These are phyloP conservation scores for Mythimna pallens DNA, from an alignment of 2,888 invertebrate genomes.

Conservation along the genomic window DNA sequence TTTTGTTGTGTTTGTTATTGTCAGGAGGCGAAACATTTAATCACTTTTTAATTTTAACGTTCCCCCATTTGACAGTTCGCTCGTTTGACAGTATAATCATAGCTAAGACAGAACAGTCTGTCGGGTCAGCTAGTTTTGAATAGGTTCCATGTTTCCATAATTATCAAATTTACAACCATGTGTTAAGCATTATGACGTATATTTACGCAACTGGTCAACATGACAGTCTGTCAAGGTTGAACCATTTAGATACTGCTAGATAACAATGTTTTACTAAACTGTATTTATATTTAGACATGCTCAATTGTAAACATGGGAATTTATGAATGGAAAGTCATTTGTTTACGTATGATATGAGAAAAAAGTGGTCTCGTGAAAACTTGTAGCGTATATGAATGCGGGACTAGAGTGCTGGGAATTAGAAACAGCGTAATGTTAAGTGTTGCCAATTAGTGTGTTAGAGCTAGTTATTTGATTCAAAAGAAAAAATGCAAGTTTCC, in stretches of 20 bases:
- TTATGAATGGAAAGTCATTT: slow-evolving; percentile 44
- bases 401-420: background rate
- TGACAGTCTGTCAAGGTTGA: slow-evolving; percentile 48
- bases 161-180: slow-evolving; percentile 29
- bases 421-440: background rate
- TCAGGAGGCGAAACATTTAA: no score
- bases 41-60: no score
- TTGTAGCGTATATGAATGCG: background rate
- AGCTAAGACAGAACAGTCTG: no score
- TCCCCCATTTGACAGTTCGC: no score
- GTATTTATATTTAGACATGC: slow-evolving; percentile 40
- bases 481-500: background rate
- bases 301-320: slow-evolving; percentile 27
- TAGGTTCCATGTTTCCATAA: slow-evolving; percentile 15
- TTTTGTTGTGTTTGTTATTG: no score
- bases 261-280: slow-evolving; percentile 47
- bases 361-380: slow-evolving; percentile 1
- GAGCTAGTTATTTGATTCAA: slow-evolving; percentile 4
- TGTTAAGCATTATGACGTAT: slow-evolving; percentile 29
- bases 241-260: slow-evolving; percentile 55
- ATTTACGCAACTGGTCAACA: slow-evolving; percentile 50
- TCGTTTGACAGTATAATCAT: no score
- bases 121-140: background rate
- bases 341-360: slow-evolving; percentile 1
- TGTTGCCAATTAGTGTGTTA: slow-evolving; percentile 13